Evolutionary conservation across 2,113 vertebrate species (phyloP).

Genomic region (Dipodomys ordii): DNA sequence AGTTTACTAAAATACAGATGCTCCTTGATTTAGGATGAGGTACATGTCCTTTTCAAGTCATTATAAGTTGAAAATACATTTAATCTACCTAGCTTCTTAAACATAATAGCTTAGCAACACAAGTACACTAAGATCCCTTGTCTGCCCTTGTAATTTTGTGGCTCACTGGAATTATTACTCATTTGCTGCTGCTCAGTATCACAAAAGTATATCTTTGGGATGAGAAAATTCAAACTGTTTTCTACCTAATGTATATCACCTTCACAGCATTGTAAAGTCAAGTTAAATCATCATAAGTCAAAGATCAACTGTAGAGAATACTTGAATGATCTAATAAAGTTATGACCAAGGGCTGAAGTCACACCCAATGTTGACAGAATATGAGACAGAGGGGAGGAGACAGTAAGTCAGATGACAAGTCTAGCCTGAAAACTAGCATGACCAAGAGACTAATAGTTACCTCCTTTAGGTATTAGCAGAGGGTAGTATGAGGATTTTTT

Average conservation of each 20-base stretch:
- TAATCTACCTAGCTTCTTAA: neutral
- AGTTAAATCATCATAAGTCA: neutral
- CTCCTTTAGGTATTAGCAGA: slow-evolving; percentile 20
- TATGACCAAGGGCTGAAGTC: slow-evolving; percentile 53
- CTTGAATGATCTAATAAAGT: slow-evolving; percentile 42
- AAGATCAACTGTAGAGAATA: neutral
- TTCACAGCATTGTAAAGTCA: neutral
- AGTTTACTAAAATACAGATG: slow-evolving; percentile 13
- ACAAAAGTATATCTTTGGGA: neutral
- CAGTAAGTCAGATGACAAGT: slow-evolving; percentile 32
- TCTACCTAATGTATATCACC: neutral
- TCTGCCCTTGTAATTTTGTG: neutral
- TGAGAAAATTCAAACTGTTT: neutral
- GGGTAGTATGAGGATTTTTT: slow-evolving; percentile 20
- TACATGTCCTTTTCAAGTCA: neutral
- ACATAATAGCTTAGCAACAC: neutral
- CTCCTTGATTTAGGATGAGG: neutral
- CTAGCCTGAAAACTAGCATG: slow-evolving; percentile 15
- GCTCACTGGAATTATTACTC: neutral
- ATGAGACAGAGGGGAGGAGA: slow-evolving; percentile 10
- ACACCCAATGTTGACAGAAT: neutral
- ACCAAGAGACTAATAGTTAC: slow-evolving; percentile 7
- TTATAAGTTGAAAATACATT: neutral
- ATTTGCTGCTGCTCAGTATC: neutral
- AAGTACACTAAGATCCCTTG: neutral